Evolutionary conservation across 2,113 vertebrate genomes (phyloP), one percentile per base, ranked within the genome.

Genomic region (Hippocampus abdominalis): DNA sequence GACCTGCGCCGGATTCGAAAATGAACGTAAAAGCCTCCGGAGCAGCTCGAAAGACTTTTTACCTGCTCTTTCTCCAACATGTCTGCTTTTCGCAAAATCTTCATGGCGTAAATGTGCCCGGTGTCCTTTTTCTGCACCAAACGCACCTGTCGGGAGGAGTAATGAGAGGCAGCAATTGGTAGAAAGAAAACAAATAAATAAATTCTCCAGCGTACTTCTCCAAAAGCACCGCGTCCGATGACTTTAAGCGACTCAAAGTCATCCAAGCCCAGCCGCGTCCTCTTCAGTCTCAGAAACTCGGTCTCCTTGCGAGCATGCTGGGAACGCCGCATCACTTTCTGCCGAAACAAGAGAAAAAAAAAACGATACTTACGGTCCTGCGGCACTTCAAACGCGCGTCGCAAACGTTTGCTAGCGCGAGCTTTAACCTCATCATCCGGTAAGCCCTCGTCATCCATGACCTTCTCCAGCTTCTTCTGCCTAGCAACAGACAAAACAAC

Each of bases 51-150:
- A 65, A 61, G 32, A 36, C 0, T 0, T 23, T 18, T 71, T 72
- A 97, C 97, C 94, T 99, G 97, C 42, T 99, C 97, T 66, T 99
- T 99, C 79, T 98, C 97, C 78, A 99, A 89, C 97, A 99, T 99
- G 84, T 99, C 97, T 8, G 97, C 94, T 91, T 99, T 99, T 46
- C 97, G 92, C 62, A 99, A 65, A 78, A 99, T 98, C 89, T 99
- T 99, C 97, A 99, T 99, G 86, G 97, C 97, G 64, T 99, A 99
- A 89, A 99, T 98, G 88, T 99, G 97, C 6, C 97, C 97, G 0
- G 97, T 99, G 84, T 99, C 97, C 85, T 98, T 99, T 87, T 99
- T 99, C 91, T 99, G 97, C 63, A 99, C 97, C 0, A 99, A 89
- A 51, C 97, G 95, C 5, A 99, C 97, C 97, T 99, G 42, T 6